Conservation (phyloP, 2,113 vertebrate species). For the Seriola aureovittata region DNA sequence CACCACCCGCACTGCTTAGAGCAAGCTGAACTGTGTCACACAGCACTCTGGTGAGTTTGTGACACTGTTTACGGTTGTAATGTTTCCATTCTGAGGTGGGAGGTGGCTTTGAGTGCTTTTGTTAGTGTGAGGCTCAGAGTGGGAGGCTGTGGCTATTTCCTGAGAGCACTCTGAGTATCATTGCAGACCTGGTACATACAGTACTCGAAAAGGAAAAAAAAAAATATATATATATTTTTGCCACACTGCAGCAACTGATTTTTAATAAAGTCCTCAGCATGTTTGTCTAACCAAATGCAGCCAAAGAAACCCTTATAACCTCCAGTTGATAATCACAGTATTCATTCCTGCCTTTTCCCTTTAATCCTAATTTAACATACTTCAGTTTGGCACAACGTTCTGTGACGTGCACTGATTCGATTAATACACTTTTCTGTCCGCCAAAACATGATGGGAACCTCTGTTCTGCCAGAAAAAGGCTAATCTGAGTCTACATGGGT, state of each 20-base stretch:
- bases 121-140: not conserved
- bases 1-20: not conserved
- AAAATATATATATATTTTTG: too few species aligned
- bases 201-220: not conserved
- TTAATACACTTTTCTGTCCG: constrained; percentile 6
- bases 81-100: not conserved
- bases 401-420: constrained; percentile 5
- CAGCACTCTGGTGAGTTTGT: not conserved
- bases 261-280: not conserved
- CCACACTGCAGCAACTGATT: not conserved
- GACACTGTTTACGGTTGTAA: not conserved
- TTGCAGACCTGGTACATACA: not conserved
- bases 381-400: not conserved
- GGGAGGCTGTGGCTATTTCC: not conserved
- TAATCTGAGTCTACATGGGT: constrained; percentile 27
- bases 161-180: not conserved
- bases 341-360: not conserved
- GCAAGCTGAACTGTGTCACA: not conserved
- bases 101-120: not conserved
- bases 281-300: not conserved
- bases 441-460: constrained; percentile 16
- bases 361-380: not conserved
- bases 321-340: not conserved
- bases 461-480: constrained; percentile 33
- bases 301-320: not conserved